Percentiles rank a stretch among this genome's conserved stretches.
phyloP scores from a whole-genome alignment of 2,113 vertebrate genomes.

The Heterotilapia buettikoferi region DNA sequence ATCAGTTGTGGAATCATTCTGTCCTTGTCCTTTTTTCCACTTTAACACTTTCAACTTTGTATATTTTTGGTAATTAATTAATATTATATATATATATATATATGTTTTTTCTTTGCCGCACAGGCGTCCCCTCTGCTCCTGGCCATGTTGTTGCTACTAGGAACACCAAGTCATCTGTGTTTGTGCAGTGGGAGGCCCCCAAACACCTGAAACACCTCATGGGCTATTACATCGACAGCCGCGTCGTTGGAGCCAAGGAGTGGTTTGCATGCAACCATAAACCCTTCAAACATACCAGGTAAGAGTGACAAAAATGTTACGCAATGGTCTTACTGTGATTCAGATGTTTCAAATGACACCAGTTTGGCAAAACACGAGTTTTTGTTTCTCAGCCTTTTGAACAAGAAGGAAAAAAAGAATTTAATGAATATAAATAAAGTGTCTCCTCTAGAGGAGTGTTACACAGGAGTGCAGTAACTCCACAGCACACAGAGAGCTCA shows the following conservation, averaged over 20 bases:
- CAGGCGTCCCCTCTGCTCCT: conserved; percentile 84
- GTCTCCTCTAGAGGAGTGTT: background rate
- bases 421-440: background rate
- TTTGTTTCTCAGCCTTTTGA: background rate
- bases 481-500: background rate
- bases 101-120: background rate
- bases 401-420: background rate
- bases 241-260: conserved; percentile 76
- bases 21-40: background rate
- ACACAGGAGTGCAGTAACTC: background rate
- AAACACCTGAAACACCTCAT: conserved; percentile 80
- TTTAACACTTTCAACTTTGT: background rate
- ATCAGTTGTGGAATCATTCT: background rate
- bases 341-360: background rate
- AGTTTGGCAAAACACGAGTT: background rate
- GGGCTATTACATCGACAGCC: conserved; percentile 92
- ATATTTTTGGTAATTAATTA: background rate
- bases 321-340: background rate
- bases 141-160: conserved; percentile 82
- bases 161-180: conserved; percentile 90
- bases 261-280: conserved; percentile 94
- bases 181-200: conserved; percentile 88
- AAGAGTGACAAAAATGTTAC: background rate
- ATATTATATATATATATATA: background rate
- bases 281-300: conserved; percentile 89